These are phyloP conservation scores for Platorchestia sp. DNA, from an alignment of 1,140 invertebrate species.

Conservation along the genomic window DNA sequence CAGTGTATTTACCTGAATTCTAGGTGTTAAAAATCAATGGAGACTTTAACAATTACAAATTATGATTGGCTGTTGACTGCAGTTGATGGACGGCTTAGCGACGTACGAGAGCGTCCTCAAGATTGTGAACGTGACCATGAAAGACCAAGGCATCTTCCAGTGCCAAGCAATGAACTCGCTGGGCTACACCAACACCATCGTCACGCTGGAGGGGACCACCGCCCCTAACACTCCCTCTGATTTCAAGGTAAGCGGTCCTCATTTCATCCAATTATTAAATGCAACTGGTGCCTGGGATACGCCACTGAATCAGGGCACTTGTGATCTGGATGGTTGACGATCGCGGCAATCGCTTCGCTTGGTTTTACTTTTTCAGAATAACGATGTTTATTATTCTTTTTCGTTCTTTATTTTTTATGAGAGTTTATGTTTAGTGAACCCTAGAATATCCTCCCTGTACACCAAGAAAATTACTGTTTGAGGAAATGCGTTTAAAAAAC, in stretches of 20 bases:
- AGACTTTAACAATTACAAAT: background rate
- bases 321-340: too few species aligned
- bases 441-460: background rate
- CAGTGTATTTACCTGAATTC: background rate
- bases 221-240: slow-evolving; percentile 84
- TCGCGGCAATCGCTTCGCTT: too few species aligned
- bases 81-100: slow-evolving; percentile 75
- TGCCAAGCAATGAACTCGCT: slow-evolving; percentile 90
- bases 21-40: background rate
- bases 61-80: slow-evolving; percentile 64
- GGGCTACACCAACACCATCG: slow-evolving; percentile 82
- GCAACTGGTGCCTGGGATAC: background rate
- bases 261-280: background rate
- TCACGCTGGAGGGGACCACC: slow-evolving; percentile 86
- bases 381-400: too few species aligned
- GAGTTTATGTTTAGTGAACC: too few species aligned
- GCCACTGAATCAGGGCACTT: too few species aligned
- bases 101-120: slow-evolving; percentile 84
- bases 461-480: background rate
- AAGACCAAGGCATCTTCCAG: slow-evolving; percentile 92
- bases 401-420: too few species aligned
- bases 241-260: slow-evolving; percentile 72
- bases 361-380: too few species aligned
- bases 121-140: slow-evolving; percentile 84
- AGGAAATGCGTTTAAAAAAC: background rate